Conservation (phyloP, 2,113 vertebrate genomes). For the Lophura nycthemera region DNA sequence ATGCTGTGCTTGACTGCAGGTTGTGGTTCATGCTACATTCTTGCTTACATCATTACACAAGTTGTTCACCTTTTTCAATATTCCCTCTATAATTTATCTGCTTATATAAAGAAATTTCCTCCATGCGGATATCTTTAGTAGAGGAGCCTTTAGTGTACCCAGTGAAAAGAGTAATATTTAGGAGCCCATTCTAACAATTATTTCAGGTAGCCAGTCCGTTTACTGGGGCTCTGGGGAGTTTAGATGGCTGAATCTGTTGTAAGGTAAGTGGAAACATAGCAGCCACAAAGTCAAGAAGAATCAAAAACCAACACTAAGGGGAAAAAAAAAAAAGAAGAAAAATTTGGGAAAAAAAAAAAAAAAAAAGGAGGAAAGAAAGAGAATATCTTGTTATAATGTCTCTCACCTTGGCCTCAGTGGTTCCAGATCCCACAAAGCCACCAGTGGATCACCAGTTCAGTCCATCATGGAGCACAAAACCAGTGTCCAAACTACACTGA, state of each 20-base stretch:
- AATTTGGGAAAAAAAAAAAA: neutral
- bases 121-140: neutral
- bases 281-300: neutral
- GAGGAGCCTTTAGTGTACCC: neutral
- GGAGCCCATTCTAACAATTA: neutral
- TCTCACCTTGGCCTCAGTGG: neutral
- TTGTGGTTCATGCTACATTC: neutral
- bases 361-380: rapidly evolving
- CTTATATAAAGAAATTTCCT: neutral
- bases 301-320: neutral
- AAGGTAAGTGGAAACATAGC: neutral
- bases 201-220: neutral
- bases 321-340: neutral
- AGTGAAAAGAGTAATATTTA: neutral
- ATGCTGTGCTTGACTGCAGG: neutral
- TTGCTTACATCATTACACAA: neutral
- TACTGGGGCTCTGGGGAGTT: neutral
- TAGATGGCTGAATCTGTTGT: neutral
- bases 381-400: neutral
- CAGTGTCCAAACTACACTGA: neutral
- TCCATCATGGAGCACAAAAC: neutral
- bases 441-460: neutral
- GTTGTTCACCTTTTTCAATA: neutral
- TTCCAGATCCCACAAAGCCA: neutral
- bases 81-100: neutral